Conservation (phyloP, 2,888 invertebrate species). For the Conistra vaccinii region DNA sequence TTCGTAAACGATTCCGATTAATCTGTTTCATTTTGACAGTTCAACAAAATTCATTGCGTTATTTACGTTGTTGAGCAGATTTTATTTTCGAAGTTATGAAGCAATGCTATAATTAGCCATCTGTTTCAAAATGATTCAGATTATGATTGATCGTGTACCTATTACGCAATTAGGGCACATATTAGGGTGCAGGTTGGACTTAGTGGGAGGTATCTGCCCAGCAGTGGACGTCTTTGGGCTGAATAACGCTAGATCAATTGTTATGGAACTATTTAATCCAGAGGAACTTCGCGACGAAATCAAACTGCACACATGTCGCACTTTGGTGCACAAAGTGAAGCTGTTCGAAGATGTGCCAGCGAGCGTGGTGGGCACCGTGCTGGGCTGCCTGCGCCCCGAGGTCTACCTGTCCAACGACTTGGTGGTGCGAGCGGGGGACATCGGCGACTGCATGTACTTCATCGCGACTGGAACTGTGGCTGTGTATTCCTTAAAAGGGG, state of each 20-base stretch:
- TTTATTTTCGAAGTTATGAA: too few relatives aligned
- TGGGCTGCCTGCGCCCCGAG: conserved; percentile 89
- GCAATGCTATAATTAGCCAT: too few relatives aligned
- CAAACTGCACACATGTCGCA: conserved; percentile 88
- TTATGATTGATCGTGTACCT: too few relatives aligned
- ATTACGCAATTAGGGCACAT: too few relatives aligned
- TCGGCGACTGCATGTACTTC: conserved; percentile 92
- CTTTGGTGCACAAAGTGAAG: conserved; percentile 89
- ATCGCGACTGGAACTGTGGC: conserved; percentile 91
- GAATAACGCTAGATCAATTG: background rate
- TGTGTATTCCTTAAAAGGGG: conserved; percentile 90
- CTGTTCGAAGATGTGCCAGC: conserved; percentile 89
- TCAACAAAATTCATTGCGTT: too few relatives aligned
- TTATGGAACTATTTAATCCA: conserved; percentile 56
- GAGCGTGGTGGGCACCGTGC: conserved; percentile 87
- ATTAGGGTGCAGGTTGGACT: background rate
- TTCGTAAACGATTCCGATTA: too few relatives aligned
- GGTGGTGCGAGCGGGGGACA: conserved; percentile 90
- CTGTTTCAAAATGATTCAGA: too few relatives aligned
- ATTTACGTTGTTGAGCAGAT: too few relatives aligned
- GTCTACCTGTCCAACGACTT: conserved; percentile 91
- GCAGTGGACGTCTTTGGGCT: background rate
- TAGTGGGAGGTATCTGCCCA: background rate
- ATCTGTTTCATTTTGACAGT: too few relatives aligned
- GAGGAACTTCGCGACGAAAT: conserved; percentile 90